A percentile compares a stretch with the other conserved stretches of the same genome.
These are phyloP conservation scores for Biston betularia DNA, from an alignment of 2,888 invertebrate genomes.

Conservation along the genomic window DNA sequence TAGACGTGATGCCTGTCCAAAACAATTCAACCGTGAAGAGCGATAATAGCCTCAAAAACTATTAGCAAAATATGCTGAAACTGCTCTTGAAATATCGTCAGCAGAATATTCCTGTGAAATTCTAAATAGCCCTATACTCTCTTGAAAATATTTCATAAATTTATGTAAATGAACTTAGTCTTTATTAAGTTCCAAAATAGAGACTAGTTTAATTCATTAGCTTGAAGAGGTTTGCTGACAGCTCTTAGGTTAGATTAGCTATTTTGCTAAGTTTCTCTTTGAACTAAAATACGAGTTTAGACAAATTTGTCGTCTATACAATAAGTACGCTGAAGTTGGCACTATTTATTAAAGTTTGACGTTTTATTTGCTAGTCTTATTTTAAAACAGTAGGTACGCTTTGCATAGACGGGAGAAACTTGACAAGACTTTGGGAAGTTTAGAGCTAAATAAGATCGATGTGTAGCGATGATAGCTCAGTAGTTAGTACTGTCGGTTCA, in stretches of 20 bases:
- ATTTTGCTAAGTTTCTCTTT: conserved; percentile 6
- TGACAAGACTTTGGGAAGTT: conserved; percentile 5
- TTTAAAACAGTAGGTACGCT: conserved; percentile 1
- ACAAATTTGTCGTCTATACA: not conserved
- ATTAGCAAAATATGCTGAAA: conserved; percentile 13
- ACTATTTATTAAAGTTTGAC: conserved; percentile 5
- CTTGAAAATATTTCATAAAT: conserved; percentile 13
- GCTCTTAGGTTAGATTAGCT: not conserved
- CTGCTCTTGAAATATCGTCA: conserved; percentile 14
- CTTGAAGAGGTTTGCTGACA: not conserved
- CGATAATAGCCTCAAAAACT: conserved; percentile 24
- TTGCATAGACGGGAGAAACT: conserved; percentile 1
- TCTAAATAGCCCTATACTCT: conserved; percentile 20
- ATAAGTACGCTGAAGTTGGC: conserved; percentile 3
- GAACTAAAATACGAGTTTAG: conserved; percentile 12
- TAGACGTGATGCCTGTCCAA: conserved; percentile 23
- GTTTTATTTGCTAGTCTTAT: conserved; percentile 8
- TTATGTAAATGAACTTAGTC: conserved; percentile 9
- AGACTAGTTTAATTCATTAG: too few species aligned
- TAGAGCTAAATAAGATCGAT: not conserved
- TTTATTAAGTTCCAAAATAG: not conserved
- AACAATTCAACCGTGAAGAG: conserved; percentile 26
- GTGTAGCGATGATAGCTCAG: too few species aligned
- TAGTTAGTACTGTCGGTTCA: too few species aligned
- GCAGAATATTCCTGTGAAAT: conserved; percentile 16